Conservation (phyloP, 2,797 vertebrate genomes). For the Choloepus didactylus region DNA sequence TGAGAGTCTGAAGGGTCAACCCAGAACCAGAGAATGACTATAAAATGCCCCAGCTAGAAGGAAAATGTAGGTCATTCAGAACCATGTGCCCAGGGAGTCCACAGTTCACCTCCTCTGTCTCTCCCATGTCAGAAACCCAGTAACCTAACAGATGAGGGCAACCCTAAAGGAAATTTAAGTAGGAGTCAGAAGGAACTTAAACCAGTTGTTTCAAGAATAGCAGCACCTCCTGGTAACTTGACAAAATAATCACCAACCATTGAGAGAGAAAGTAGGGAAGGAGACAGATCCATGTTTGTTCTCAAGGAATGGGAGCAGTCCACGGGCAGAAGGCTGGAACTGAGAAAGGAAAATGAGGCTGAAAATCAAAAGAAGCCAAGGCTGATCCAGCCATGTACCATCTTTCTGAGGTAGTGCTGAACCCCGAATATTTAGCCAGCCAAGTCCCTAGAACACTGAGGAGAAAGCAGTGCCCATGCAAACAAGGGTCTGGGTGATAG, state of each 20-base stretch:
- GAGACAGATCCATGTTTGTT: not conserved
- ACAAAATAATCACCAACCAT: not conserved
- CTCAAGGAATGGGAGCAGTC: not conserved
- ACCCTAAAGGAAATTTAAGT: not conserved
- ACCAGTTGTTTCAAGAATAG: not conserved
- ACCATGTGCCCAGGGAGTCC: not conserved
- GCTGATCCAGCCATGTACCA: too few relatives aligned
- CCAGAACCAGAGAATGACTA: not conserved
- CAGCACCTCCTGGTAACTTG: not conserved
- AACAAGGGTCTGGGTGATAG: not conserved
- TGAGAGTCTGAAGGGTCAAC: not conserved
- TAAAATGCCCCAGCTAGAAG: not conserved
- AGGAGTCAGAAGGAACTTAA: not conserved
- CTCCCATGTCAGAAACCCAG: rapidly evolving
- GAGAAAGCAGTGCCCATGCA: too few relatives aligned
- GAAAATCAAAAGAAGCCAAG: not conserved
- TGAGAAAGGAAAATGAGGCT: not conserved
- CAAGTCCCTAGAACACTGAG: not conserved
- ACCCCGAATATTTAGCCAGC: not conserved
- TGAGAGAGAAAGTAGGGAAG: not conserved
- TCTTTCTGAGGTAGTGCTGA: not conserved
- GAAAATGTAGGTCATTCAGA: not conserved
- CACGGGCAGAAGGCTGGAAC: not conserved
- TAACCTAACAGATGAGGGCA: not conserved
- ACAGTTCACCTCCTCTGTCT: not conserved